Base-by-base conservation (phyloP, 2,797 vertebrate genomes). In the Sebastes iracundus region DNA sequence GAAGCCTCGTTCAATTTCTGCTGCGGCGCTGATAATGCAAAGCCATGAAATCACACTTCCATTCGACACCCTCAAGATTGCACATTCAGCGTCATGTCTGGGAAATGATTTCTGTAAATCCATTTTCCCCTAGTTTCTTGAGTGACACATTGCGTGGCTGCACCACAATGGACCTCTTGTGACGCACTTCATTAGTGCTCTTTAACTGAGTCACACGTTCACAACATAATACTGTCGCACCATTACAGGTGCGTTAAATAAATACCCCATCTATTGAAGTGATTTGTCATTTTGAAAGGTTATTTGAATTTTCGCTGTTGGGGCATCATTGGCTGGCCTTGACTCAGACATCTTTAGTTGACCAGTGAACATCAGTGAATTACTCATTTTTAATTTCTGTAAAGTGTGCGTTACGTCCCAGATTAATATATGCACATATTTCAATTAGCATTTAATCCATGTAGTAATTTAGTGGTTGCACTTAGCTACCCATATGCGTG, bases 41-140 rank as follows among this genome's bases (percentile, higher is more conserved):
- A 68, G 62, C 74, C 59, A 79, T 72, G 30, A 84, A 89, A 90
- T 86, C 70, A 80, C 84, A 85, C 82, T 87, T 85, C 72, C 67
- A 74, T 85, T 75, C 77, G 77, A 82, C 87, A 92, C 77, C 59
- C 74, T 75, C 75, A 70, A 70, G 84, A 92, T 91, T 82, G 79
- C 68, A 81, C 84, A 81, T 85, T 84, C 82, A 53, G 81, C 67
- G 81, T 84, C 84, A 77, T 60, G 75, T 79, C 71, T 42, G 75
- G 11, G 55, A 80, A 83, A 71, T 60, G 13, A 86, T 85, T 87
- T 80, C 81, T 79, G 79, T 38, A 79, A 90, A 90, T 77, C 56
- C 53, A 72, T 76, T 87, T 42, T 56, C 59, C 5, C 14, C 61
- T 42, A 76, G 73, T 79, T 32, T 32, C 77, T 72, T 32, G 30